Base-by-base conservation (phyloP, 2,797 vertebrate genomes). In the Hydrolagus colliei region DNA sequence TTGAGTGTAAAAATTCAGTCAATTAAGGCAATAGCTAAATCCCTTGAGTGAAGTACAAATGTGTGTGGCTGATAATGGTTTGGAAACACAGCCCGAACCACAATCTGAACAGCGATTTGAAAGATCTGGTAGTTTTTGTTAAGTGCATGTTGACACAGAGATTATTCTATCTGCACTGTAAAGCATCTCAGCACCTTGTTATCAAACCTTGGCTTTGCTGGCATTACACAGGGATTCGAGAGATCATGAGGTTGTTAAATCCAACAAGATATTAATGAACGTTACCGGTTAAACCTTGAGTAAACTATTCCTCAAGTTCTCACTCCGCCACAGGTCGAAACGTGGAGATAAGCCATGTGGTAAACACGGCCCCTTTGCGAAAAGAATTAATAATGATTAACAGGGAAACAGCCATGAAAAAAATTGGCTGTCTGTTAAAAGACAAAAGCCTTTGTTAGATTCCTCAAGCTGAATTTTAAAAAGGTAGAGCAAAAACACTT, bases 301-400 rank as follows among this genome's bases (percentile, higher is more conserved):
- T 77, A 77, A 77, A 77, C 20, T n/a, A 16, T n/a, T 77, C 52
- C 41, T 77, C 61, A 77, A 61, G 41, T 77, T 61, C 52, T 10
- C 20, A 77, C 3, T 61, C 20, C 59, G 75, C 7, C n/a, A 61
- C 9, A 20, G 75, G 41, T 61, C 41, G 59, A 41, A 77, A 59
- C 20, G 32, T 61, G 61, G 75, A 77, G 75, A 77, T 77, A 77
- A 77, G 52, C 75, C 20, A 18, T 61, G 52, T 61, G 20, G 61
- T 77, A 77, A 77, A 61, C 75, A 77, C 59, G 41, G 20, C 75
- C n/a, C 27, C 27, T 41, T 77, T 77, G 75, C 75, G 27, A 77
- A 61, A 77, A 61, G 52, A 61, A 61, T 61, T 77, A 77, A 61
- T 61, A 77, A 61, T 10, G 75, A 61, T 77, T 77, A 77, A 59